Evolutionary conservation across 2,797 vertebrate species (phyloP).

Genomic region (Merluccius polli): DNA sequence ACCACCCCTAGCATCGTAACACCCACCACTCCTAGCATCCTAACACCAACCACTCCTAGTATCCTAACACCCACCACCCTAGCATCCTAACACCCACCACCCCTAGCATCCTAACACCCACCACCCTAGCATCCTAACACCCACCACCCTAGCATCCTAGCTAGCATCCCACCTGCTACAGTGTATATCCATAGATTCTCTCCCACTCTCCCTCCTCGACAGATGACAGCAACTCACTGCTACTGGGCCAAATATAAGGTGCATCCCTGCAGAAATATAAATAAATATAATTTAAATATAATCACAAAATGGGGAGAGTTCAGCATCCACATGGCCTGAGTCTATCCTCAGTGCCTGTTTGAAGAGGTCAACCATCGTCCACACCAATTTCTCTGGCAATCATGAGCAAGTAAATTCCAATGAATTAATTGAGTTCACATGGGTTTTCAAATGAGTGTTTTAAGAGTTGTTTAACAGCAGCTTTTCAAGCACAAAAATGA

Average conservation of each 20-base stretch:
- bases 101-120: conserved; percentile 3
- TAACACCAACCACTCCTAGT: background rate
- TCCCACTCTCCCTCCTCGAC: conserved; percentile 24
- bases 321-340: too few species aligned
- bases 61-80: background rate
- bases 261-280: conserved; percentile 33
- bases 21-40: background rate
- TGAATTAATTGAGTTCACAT: background rate
- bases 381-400: background rate
- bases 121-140: background rate
- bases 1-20: background rate
- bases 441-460: background rate
- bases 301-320: too few species aligned
- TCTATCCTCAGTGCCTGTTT: too few species aligned
- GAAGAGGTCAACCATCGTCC: too few species aligned
- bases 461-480: too few species aligned
- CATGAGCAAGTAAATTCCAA: background rate
- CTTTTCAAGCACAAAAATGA: too few species aligned
- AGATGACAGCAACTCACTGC: conserved; percentile 49
- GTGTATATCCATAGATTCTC: background rate
- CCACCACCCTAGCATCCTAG: background rate
- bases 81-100: background rate
- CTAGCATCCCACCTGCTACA: conserved; percentile 21
- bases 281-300: too few species aligned
- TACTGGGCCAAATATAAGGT: conserved; percentile 51